Percentiles rank a stretch among this genome's conserved stretches.
These are phyloP conservation scores for Drosophila ezoana DNA, from an alignment of 2,888 invertebrate genomes.

Conservation along the genomic window DNA sequence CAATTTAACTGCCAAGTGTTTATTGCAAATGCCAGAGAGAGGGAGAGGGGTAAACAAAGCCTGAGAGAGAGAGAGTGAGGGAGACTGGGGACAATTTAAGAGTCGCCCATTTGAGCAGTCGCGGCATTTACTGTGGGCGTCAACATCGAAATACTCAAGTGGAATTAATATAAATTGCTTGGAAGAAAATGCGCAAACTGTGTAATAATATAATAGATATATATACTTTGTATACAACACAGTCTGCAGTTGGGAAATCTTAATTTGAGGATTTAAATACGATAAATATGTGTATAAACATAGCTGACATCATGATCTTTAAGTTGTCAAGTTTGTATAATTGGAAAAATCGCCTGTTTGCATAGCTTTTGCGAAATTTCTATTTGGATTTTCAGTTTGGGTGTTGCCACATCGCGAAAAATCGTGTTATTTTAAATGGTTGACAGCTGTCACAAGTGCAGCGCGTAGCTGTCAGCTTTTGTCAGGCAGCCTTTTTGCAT, in stretches of 20 bases:
- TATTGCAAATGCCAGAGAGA: constrained; percentile 26
- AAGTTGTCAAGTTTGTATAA: neutral
- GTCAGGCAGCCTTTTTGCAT: constrained; percentile 1
- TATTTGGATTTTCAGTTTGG: neutral
- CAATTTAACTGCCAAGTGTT: constrained; percentile 54
- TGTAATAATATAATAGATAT: constrained; percentile 13
- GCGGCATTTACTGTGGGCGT: constrained; percentile 39
- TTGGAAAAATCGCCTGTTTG: neutral
- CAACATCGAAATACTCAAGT: constrained; percentile 28
- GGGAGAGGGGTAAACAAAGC: neutral
- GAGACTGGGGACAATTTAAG: neutral
- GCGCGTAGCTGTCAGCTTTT: constrained; percentile 19
- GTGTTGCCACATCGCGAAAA: constrained; percentile 10
- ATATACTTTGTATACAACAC: neutral
- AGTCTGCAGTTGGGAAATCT: constrained; percentile 3
- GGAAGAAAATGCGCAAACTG: constrained; percentile 22
- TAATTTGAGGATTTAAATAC: constrained; percentile 1
- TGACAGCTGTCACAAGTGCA: constrained; percentile 6
- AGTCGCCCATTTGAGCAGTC: constrained; percentile 24
- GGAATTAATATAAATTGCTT: constrained; percentile 34
- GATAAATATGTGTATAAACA: neutral
- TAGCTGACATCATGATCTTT: constrained; percentile 27
- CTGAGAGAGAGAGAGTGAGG: neutral
- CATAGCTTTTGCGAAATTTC: neutral
- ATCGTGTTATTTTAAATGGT: neutral